A percentile compares a stretch with the other conserved stretches of the same genome.
These are phyloP conservation scores for Lepidocolaptes lacrymiger DNA, from an alignment of 2,797 vertebrate genomes.

Conservation along the genomic window DNA sequence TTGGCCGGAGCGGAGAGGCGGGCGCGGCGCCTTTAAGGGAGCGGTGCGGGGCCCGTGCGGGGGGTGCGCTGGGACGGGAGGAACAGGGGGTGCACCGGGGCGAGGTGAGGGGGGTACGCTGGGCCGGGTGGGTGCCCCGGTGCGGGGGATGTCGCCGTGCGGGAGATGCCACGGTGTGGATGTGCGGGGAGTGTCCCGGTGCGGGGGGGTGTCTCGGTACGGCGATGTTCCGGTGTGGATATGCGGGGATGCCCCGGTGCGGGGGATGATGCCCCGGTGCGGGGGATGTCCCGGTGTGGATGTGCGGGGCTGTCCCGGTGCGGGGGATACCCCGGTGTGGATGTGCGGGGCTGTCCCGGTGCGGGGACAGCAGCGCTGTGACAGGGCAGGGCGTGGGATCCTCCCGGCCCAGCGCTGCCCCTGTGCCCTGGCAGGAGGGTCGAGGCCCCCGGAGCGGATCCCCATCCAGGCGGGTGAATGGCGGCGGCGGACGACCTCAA, in stretches of 20 bases:
- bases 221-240: too few relatives aligned
- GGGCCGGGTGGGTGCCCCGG: too few relatives aligned
- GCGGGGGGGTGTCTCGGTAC: too few relatives aligned
- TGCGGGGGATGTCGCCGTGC: too few relatives aligned
- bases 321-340: too few relatives aligned
- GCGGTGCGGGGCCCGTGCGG: neutral
- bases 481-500: constrained; percentile 85
- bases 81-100: neutral
- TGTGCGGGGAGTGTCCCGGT: too few relatives aligned
- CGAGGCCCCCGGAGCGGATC: neutral
- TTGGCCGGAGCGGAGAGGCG: neutral
- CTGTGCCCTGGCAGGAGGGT: neutral
- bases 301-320: neutral
- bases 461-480: constrained; percentile 73
- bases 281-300: too few relatives aligned
- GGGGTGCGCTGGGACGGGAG: neutral
- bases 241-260: neutral
- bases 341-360: too few relatives aligned
- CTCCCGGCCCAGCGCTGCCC: neutral
- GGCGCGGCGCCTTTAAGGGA: neutral
- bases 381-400: neutral
- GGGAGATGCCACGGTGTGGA: neutral
- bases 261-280: neutral
- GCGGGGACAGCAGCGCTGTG: neutral
- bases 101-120: too few relatives aligned